These are phyloP conservation scores for Muraenolepis orangiensis DNA, from an alignment of 2,797 vertebrate species.

Conservation along the genomic window DNA sequence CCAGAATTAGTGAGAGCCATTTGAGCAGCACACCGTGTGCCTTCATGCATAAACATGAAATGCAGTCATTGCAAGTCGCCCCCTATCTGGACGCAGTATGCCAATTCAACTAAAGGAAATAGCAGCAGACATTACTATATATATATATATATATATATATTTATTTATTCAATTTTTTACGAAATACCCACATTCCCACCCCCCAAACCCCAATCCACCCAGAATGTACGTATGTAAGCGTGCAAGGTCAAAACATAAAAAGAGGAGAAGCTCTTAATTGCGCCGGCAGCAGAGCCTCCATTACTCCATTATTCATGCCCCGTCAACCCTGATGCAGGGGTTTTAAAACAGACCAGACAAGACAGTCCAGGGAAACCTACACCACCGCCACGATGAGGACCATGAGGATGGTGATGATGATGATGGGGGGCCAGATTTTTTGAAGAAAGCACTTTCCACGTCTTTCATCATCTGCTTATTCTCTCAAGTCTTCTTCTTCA, in stretches of 20 bases:
- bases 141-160: conserved; percentile 29
- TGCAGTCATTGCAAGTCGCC: not conserved
- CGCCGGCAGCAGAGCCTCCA: conserved; percentile 18
- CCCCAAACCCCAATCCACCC: conserved; percentile 11
- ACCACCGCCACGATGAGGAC: too few species aligned
- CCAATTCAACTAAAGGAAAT: not conserved
- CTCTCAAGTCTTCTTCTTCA: conserved; percentile 55
- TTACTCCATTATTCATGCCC: conserved; percentile 10
- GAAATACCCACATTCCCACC: conserved; percentile 11
- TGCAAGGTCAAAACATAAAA: conserved; percentile 26
- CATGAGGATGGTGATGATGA: too few species aligned
- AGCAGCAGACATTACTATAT: conserved; percentile 26
- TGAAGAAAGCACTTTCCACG: conserved; percentile 55
- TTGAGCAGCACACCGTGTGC: conserved; percentile 45
- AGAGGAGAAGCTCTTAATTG: conserved; percentile 26
- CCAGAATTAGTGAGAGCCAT: conserved; percentile 39
- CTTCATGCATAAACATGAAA: conserved; percentile 59
- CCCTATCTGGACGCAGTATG: not conserved
- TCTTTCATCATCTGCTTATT: conserved; percentile 69
- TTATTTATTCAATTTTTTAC: conserved; percentile 14
- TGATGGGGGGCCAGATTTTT: conserved; percentile 37
- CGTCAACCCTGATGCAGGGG: conserved; percentile 23
- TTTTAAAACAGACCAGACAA: conserved; percentile 36
- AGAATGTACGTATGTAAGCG: conserved; percentile 5
- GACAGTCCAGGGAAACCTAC: conserved; percentile 33